Percentiles rank a stretch among this genome's conserved stretches.
phyloP scores from a whole-genome alignment of 2,797 vertebrate genomes.

The Yasuhikotakia modesta region DNA sequence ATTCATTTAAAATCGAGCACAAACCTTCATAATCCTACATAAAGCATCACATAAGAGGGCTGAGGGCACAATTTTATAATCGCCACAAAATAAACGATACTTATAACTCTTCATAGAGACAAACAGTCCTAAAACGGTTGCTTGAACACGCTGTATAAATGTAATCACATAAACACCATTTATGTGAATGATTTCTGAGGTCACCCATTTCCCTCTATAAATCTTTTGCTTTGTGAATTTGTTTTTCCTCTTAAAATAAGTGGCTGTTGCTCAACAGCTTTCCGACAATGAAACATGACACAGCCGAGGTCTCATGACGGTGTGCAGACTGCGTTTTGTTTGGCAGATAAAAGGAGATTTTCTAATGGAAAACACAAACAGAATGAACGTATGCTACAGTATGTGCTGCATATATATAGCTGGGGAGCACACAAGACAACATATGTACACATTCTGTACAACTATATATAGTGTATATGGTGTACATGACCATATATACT shows the following conservation, averaged over 20 bases:
- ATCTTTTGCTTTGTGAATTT: slow-evolving; percentile 35
- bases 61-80: not conserved
- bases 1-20: not conserved
- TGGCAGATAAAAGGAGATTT: slow-evolving; percentile 38
- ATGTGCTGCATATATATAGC: slow-evolving; percentile 4
- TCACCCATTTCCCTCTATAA: slow-evolving; percentile 26
- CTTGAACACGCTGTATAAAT: not conserved
- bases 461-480: not conserved
- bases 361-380: slow-evolving; percentile 36
- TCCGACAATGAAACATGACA: slow-evolving; percentile 43
- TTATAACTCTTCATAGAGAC: not conserved
- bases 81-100: not conserved
- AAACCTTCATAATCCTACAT: not conserved
- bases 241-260: slow-evolving; percentile 42
- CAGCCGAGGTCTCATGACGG: slow-evolving; percentile 32
- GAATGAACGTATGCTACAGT: slow-evolving; percentile 13
- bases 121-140: slow-evolving; percentile 10
- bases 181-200: slow-evolving; percentile 25
- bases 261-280: slow-evolving; percentile 38
- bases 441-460: no score
- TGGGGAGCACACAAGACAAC: no score
- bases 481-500: not conserved
- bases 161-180: not conserved
- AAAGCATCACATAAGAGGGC: not conserved
- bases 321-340: slow-evolving; percentile 36